A percentile compares a stretch with the other conserved stretches of the same genome.
These are phyloP conservation scores for Venustoraphidia nigricollis DNA, from an alignment of 2,888 invertebrate species.

Conservation along the genomic window DNA sequence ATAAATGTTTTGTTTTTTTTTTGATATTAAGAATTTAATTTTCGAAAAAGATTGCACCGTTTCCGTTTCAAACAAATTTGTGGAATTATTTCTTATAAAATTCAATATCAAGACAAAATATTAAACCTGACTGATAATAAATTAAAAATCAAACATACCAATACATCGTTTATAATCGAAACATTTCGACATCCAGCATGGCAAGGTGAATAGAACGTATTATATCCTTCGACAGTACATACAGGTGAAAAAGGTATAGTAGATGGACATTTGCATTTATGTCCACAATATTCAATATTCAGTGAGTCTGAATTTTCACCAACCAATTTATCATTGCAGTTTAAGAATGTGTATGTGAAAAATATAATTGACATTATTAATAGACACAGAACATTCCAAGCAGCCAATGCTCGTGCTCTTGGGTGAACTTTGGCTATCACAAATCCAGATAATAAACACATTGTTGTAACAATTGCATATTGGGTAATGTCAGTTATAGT, in stretches of 20 bases:
- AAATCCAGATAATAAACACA: slow-evolving; percentile 35
- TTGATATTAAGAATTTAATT: no score
- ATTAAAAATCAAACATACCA: no score
- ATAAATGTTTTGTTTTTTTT: no score
- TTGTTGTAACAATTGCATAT: slow-evolving; percentile 35
- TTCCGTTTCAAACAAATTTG: no score
- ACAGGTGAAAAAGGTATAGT: slow-evolving; percentile 42
- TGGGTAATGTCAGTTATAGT: slow-evolving; percentile 35
- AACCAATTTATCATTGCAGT: slow-evolving; percentile 27
- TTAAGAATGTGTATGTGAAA: slow-evolving; percentile 20
- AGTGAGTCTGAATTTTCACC: slow-evolving; percentile 29
- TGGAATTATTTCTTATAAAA: no score
- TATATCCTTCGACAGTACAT: slow-evolving; percentile 35
- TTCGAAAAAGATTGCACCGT: no score
- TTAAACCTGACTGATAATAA: no score
- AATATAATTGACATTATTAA: slow-evolving; percentile 28
- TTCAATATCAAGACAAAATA: no score
- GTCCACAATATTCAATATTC: slow-evolving; percentile 34
- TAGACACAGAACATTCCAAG: slow-evolving; percentile 29
- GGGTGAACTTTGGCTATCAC: slow-evolving; percentile 35
- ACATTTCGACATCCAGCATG: slow-evolving; percentile 47
- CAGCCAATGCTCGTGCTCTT: slow-evolving; percentile 30
- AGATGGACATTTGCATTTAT: slow-evolving; percentile 34
- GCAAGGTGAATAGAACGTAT: slow-evolving; percentile 56
- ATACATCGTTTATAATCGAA: no score